Conservation (phyloP, 2,113 vertebrate genomes). For the Montifringilla adamsi region DNA sequence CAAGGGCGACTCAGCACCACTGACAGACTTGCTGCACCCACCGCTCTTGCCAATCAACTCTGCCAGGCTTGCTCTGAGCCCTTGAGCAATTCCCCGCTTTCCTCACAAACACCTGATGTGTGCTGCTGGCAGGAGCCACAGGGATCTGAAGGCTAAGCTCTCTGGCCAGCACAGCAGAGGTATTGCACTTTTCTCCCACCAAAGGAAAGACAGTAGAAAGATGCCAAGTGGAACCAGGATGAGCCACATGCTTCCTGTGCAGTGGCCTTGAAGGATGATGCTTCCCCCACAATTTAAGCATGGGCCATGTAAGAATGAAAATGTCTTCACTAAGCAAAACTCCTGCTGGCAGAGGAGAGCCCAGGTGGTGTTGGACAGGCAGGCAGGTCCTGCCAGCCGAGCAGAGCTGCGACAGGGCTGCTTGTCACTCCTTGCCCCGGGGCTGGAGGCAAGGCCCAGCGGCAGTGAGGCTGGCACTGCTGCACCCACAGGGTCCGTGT, state of each 20-base stretch:
- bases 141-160: not conserved
- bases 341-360: not conserved
- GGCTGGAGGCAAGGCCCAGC: not conserved
- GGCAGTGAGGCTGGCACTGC: accelerated
- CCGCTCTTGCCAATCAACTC: not conserved
- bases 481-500: not conserved
- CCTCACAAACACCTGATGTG: not conserved
- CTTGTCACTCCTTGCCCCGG: not conserved
- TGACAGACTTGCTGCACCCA: not conserved
- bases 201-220: not conserved
- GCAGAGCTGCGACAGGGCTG: not conserved
- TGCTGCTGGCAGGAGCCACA: not conserved
- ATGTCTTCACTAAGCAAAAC: not conserved
- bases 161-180: not conserved
- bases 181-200: accelerated
- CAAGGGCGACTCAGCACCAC: not conserved
- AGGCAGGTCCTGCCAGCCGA: not conserved
- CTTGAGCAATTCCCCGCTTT: not conserved
- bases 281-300: not conserved
- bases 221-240: not conserved
- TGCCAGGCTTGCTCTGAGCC: not conserved
- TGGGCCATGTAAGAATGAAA: not conserved
- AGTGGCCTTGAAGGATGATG: accelerated
- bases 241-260: not conserved
- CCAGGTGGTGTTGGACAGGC: accelerated